Evolutionary conservation across 2,797 vertebrate species (phyloP).

Genomic region (Vultur gryphus): DNA sequence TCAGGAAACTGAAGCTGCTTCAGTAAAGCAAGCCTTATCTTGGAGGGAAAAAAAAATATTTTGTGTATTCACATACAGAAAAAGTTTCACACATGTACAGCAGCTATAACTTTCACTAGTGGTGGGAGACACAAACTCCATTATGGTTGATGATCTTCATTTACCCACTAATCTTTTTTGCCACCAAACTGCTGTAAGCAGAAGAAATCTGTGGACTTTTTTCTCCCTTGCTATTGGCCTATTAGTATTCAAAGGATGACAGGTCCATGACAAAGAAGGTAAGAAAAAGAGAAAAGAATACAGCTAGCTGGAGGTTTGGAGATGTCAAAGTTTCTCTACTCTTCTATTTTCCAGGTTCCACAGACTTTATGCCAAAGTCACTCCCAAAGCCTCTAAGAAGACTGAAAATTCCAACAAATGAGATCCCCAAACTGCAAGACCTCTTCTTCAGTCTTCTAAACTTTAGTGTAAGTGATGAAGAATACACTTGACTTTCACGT

Average conservation of each 20-base stretch:
- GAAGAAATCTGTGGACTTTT: neutral
- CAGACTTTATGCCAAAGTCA: neutral
- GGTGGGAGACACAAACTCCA: neutral
- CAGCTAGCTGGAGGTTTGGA: neutral
- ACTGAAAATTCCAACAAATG: neutral
- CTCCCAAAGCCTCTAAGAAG: neutral
- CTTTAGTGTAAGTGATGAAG: constrained; percentile 13
- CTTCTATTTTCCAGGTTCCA: neutral
- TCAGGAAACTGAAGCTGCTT: neutral
- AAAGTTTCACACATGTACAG: neutral
- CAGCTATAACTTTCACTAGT: neutral
- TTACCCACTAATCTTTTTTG: neutral
- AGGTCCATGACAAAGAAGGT: neutral
- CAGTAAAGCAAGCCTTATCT: neutral
- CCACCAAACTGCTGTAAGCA: neutral
- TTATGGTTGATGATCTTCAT: neutral
- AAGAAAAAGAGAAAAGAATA: neutral
- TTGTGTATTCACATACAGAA: neutral
- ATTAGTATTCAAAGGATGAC: neutral
- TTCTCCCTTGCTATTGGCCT: neutral
- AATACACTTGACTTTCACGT: neutral
- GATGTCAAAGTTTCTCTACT: neutral
- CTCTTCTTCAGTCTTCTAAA: constrained; percentile 28
- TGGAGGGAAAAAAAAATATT: neutral
- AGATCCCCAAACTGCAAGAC: neutral